Percentiles rank a stretch among this genome's conserved stretches.
phyloP scores from a whole-genome alignment of 1,140 invertebrate species.

The Cardiocondyla obscurior region DNA sequence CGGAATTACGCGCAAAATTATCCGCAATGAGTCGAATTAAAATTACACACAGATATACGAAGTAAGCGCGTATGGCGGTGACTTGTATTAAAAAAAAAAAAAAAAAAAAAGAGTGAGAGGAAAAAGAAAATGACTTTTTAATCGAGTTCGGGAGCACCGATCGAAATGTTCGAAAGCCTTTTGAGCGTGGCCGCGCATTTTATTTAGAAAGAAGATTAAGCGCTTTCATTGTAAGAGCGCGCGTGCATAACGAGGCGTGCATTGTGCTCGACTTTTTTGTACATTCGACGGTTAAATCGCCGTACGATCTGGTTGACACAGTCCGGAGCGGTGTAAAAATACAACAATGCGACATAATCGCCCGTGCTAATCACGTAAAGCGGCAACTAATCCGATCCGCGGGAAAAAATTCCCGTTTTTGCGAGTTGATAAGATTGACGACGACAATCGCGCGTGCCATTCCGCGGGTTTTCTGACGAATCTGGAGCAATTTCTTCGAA shows the following conservation, averaged over 20 bases:
- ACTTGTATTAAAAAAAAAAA: neutral
- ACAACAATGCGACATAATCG: slow-evolving; percentile 46
- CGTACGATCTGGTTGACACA: slow-evolving; percentile 42
- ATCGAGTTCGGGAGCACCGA: neutral
- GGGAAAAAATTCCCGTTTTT: slow-evolving; percentile 3
- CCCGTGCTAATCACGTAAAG: slow-evolving; percentile 38
- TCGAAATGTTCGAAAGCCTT: slow-evolving; percentile 4
- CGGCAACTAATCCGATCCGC: neutral
- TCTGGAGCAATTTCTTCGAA: neutral
- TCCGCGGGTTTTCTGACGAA: neutral
- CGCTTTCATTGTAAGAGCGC: slow-evolving; percentile 49
- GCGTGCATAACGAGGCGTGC: slow-evolving; percentile 63
- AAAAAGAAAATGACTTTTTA: slow-evolving; percentile 31
- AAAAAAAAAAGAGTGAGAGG: neutral
- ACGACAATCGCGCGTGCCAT: slow-evolving; percentile 7
- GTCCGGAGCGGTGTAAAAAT: slow-evolving; percentile 7
- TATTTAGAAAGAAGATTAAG: slow-evolving; percentile 50
- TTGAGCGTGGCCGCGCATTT: slow-evolving; percentile 13
- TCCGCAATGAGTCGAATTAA: slow-evolving; percentile 44
- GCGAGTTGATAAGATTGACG: slow-evolving; percentile 4
- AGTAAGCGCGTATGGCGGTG: slow-evolving; percentile 6
- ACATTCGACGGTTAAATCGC: slow-evolving; percentile 55
- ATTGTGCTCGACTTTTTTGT: slow-evolving; percentile 58
- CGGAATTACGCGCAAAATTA: slow-evolving; percentile 41
- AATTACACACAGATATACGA: slow-evolving; percentile 12